Conservation (phyloP, 2,888 invertebrate genomes). For the Hirtodrosophila cameraria region DNA sequence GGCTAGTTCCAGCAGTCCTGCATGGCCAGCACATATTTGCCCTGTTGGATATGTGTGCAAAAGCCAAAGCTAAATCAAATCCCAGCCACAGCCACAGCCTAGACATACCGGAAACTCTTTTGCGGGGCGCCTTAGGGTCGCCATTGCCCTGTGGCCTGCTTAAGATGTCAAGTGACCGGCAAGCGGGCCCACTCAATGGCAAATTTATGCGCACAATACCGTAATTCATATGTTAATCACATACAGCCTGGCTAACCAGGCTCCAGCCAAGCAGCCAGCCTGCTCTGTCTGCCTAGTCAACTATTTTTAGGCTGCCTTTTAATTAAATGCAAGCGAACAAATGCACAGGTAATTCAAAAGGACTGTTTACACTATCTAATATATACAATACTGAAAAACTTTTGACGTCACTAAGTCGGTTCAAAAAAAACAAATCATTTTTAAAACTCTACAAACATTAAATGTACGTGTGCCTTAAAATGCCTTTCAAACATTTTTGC, state of each 20-base stretch:
- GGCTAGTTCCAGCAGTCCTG: constrained; percentile 33
- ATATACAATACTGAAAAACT: too few relatives aligned
- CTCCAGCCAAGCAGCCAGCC: constrained; percentile 8
- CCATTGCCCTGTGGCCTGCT: constrained; percentile 48
- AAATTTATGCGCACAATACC: constrained; percentile 77
- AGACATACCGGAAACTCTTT: constrained; percentile 59
- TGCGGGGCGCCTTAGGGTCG: constrained; percentile 70
- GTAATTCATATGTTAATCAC: constrained; percentile 78
- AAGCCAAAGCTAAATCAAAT: constrained; percentile 26
- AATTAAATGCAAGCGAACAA: constrained; percentile 69
- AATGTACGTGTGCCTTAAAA: too few relatives aligned
- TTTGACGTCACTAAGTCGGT: too few relatives aligned
- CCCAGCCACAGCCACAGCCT: constrained; percentile 17
- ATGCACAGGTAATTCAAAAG: constrained; percentile 51
- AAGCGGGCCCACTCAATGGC: constrained; percentile 54
- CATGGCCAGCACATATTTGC: constrained; percentile 43
- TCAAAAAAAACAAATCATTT: too few relatives aligned
- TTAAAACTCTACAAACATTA: too few relatives aligned
- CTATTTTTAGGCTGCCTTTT: constrained; percentile 47
- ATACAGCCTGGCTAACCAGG: constrained; percentile 28
- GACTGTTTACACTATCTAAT: too few relatives aligned
- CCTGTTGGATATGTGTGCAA: constrained; percentile 41
- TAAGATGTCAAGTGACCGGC: constrained; percentile 74
- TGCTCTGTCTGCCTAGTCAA: constrained; percentile 8
- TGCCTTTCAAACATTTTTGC: too few relatives aligned